Conservation (phyloP, 1,140 invertebrate species). For the Eupristina koningsbergeri region DNA sequence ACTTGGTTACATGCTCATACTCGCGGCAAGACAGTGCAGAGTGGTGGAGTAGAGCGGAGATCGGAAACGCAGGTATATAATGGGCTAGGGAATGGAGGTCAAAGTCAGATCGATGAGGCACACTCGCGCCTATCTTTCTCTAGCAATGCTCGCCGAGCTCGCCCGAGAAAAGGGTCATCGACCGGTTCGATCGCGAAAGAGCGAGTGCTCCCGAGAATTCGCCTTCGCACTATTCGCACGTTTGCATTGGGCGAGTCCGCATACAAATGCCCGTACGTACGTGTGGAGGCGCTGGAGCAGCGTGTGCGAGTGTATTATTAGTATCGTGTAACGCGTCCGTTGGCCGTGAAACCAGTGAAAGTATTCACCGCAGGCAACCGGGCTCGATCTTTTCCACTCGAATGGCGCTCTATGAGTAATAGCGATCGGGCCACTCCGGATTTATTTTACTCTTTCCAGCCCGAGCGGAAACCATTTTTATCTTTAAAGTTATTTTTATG, state of each 20-base stretch:
- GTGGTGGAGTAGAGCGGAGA: neutral
- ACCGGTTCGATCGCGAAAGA: constrained; percentile 29
- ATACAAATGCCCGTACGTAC: constrained; percentile 14
- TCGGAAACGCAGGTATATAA: constrained; percentile 24
- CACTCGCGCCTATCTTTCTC: constrained; percentile 27
- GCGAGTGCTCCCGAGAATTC: constrained; percentile 18
- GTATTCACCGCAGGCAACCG: constrained; percentile 60
- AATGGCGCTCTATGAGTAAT: constrained; percentile 2
- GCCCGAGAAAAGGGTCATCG: constrained; percentile 35
- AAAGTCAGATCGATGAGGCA: constrained; percentile 50
- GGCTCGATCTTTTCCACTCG: neutral
- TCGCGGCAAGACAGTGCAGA: neutral
- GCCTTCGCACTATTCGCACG: neutral
- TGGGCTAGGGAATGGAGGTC: constrained; percentile 50
- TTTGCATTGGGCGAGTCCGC: neutral
- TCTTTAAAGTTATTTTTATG: neutral
- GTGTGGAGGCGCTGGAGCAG: constrained; percentile 45
- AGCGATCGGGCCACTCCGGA: no score
- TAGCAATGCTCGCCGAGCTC: no score
- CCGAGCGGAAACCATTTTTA: no score
- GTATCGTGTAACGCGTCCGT: constrained; percentile 68
- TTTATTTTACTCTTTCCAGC: no score
- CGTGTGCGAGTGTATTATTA: constrained; percentile 63
- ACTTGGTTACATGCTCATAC: neutral
- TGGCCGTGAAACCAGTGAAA: constrained; percentile 73